Base-by-base conservation (phyloP, 2,888 invertebrate genomes). In the Scrobipalpa costella region DNA sequence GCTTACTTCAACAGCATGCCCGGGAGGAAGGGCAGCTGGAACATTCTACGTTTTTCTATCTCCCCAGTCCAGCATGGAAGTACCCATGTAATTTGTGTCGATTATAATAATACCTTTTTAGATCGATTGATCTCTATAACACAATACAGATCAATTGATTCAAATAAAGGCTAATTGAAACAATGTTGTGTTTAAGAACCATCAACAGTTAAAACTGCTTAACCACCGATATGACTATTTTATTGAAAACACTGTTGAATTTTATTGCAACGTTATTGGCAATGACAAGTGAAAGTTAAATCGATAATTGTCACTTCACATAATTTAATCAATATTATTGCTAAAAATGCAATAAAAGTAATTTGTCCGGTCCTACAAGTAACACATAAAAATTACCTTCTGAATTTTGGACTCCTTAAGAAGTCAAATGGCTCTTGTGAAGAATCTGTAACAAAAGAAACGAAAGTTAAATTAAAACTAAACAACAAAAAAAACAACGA, bases 401-500 rank as follows among this genome's bases (percentile, higher is more conserved):
- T 76, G 82, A 86, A 88, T 83, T 81, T 84, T 78, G 79, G 75
- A 78, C 83, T 82, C 77, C 83, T 82, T 79, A 81, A 72, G 76
- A 74, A 74, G 72, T 82, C 80, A 79, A 78, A 77, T 73, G 73
- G 72, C 71, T 74, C 76, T 75, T 74, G 81, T 75, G 79, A 76
- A 69, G 81, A 80, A 82, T 85, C 90, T 90, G 89, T 73, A 90
- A 89, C 78, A 83, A 82, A 70, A 62, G 72, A 66, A 76, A 65
- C 66, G 38, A 36, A 15, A n/a, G 11, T 50, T 40, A 60, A 21
- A 21, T 17, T 13, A 55, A n/a, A 17, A 7, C 0, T 21, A 3
- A 17, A 27, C 2, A 21, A 50, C n/a, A 34, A 17, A 34, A 50
- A 27, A 3, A 2, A 27, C 27, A 27, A 27, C 27, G 2, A 27